Evolutionary conservation across 2,888 invertebrate species (phyloP), one percentile per base, ranked within the genome.

Genomic region (Acanthopleura granulata): DNA sequence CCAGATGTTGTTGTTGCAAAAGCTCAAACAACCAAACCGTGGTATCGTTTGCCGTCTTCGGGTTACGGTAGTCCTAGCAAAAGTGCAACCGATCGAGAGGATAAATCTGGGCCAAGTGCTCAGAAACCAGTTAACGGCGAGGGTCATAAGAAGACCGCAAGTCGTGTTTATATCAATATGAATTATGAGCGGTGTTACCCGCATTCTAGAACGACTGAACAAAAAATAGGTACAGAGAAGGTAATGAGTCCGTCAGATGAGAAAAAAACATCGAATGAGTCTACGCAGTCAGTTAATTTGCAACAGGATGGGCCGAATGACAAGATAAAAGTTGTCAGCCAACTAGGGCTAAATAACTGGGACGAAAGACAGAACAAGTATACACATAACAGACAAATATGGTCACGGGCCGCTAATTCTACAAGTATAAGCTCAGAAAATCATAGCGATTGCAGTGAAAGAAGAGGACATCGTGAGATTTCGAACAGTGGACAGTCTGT

Each of bases 241-340:
- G 22, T n/a, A 57, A 57, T 22, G 18, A n/a, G n/a, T 57, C 18
- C n/a, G 57, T 57, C 57, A 57, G 22, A 57, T 22, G 12, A 57
- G 57, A 57, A 57, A n/a, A 22, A 57, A 18, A 57, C 6, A 12
- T 57, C 57, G 22, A 9, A 18, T 57, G 3, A 18, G 18, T 57
- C 57, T 22, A 66, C 25, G 66, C 22, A 25, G 22, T 25, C 66
- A 16, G 29, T 25, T 66, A 66, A 66, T 66, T 27, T 27, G 66
- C 1, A 3, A 27, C 25, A 66, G 66, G 66, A 66, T 66, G 66
- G 66, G 66, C 66, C 66, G 6, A 6, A 27, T 66, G 66, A 66
- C 66, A 66, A 25, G 15, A 27, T 6, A 27, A 66, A 66, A 66
- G 66, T 66, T 66, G 66, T 66, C 66, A 66, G 66, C 66, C 66